These are phyloP conservation scores for Sebastes kiyomatsui DNA, from an alignment of 2,797 vertebrate species.

Conservation along the genomic window DNA sequence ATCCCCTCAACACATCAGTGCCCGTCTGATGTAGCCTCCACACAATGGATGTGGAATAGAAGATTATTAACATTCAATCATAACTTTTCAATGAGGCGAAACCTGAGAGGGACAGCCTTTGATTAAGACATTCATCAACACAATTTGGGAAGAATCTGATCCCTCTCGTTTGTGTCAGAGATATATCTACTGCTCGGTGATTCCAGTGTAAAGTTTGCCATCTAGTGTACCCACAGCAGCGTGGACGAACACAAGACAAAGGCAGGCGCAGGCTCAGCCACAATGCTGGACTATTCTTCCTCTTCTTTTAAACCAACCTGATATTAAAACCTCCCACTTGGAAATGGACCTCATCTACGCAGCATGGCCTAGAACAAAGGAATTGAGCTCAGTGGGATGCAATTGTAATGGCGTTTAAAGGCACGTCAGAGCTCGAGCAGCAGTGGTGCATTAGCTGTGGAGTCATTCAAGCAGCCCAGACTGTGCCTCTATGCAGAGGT, in stretches of 20 bases:
- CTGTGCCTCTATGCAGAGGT: constrained; percentile 76
- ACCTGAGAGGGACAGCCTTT: constrained; percentile 83
- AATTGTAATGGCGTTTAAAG: constrained; percentile 60
- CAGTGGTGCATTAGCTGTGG: constrained; percentile 80
- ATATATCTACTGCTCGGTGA: constrained; percentile 57
- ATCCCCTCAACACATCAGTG: constrained; percentile 84
- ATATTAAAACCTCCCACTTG: constrained; percentile 47
- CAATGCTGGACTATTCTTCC: constrained; percentile 19
- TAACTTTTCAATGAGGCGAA: constrained; percentile 86
- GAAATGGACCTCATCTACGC: constrained; percentile 42
- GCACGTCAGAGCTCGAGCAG: constrained; percentile 67
- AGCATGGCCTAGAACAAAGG: constrained; percentile 67
- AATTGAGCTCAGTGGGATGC: constrained; percentile 64
- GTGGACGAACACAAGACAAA: constrained; percentile 73
- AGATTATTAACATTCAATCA: constrained; percentile 87
- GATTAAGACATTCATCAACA: constrained; percentile 86
- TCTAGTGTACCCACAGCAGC: constrained; percentile 88
- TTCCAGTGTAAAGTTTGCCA: constrained; percentile 82
- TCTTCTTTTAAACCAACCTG: constrained; percentile 40
- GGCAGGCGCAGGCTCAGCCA: constrained; percentile 50
- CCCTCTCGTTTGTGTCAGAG: constrained; percentile 61
- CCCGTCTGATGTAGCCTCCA: constrained; percentile 79
- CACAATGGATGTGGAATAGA: constrained; percentile 81
- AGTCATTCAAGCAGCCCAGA: constrained; percentile 69
- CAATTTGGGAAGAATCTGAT: constrained; percentile 82